Percentiles rank a stretch among this genome's conserved stretches.
Evolutionary conservation across 2,888 invertebrate species (phyloP).

Genomic region (Podabrus alpinus): DNA sequence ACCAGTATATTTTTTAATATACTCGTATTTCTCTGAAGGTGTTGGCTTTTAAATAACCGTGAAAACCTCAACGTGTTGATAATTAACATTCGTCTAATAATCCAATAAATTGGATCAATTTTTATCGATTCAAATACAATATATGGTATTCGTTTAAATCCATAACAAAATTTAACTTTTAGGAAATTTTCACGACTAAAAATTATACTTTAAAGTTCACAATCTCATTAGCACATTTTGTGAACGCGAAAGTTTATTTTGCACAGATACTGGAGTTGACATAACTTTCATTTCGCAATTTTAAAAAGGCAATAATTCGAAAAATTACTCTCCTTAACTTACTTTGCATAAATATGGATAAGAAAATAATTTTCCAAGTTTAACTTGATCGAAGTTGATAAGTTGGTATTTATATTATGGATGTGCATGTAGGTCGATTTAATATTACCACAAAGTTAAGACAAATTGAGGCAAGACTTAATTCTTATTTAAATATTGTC

Average conservation of each 20-base stretch:
- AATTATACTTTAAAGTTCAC: not conserved
- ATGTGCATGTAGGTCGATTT: not conserved
- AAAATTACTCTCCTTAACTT: too few relatives aligned
- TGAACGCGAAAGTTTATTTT: not conserved
- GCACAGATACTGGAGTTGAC: not conserved
- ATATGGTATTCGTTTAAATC: too few relatives aligned
- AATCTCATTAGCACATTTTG: not conserved
- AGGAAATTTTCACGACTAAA: not conserved
- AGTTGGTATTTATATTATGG: not conserved
- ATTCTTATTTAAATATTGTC: not conserved
- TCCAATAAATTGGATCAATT: too few relatives aligned
- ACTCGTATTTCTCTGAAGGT: not conserved
- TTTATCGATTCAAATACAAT: too few relatives aligned
- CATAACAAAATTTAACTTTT: not conserved
- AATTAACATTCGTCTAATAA: not conserved
- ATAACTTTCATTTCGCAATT: too few relatives aligned
- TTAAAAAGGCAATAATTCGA: too few relatives aligned
- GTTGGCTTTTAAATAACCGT: not conserved
- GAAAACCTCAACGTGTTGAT: too few relatives aligned
- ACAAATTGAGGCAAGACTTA: not conserved
- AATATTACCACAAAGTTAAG: not conserved
- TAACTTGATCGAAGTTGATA: not conserved
- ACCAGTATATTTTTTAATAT: not conserved
- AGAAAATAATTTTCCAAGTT: too few relatives aligned
- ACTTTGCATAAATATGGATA: too few relatives aligned